These are phyloP conservation scores for Drosophila niveifrons DNA, from an alignment of 2,888 invertebrate species.

Conservation along the genomic window DNA sequence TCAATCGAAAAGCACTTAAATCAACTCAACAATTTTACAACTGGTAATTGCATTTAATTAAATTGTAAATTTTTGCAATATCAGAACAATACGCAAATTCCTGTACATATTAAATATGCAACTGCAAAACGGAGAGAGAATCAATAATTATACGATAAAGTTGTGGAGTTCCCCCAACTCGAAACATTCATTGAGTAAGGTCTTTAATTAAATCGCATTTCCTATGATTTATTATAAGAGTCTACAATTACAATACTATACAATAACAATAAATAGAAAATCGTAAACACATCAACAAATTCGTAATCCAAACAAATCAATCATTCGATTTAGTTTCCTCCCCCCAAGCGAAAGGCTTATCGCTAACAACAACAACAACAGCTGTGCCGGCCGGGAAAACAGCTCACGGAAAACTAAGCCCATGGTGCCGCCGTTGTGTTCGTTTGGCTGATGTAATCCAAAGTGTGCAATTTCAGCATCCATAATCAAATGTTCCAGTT, in stretches of 20 bases:
- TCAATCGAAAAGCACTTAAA: not conserved
- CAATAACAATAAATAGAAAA: constrained; percentile 14
- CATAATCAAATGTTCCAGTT: constrained; percentile 34
- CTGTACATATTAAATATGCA: constrained; percentile 1
- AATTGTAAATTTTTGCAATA: not conserved
- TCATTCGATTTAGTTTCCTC: constrained; percentile 10
- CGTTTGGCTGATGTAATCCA: constrained; percentile 64
- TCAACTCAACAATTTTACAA: not conserved
- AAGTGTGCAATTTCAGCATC: constrained; percentile 54
- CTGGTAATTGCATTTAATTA: not conserved
- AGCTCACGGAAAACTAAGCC: constrained; percentile 17
- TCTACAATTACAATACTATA: constrained; percentile 3
- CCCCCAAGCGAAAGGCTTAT: constrained; percentile 31
- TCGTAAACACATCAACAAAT: constrained; percentile 3
- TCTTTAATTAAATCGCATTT: not conserved
- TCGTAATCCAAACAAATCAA: constrained; percentile 12
- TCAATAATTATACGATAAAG: not conserved
- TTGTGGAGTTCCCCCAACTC: not conserved
- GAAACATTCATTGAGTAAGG: not conserved
- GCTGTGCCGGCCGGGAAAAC: constrained; percentile 17
- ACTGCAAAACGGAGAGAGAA: no score
- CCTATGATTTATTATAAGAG: constrained; percentile 10
- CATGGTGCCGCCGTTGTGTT: not conserved
- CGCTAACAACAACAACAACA: constrained; percentile 36
- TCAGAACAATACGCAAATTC: no score